phyloP scores from a whole-genome alignment of 2,888 invertebrate species.

The Xanthostigma xanthostigma region DNA sequence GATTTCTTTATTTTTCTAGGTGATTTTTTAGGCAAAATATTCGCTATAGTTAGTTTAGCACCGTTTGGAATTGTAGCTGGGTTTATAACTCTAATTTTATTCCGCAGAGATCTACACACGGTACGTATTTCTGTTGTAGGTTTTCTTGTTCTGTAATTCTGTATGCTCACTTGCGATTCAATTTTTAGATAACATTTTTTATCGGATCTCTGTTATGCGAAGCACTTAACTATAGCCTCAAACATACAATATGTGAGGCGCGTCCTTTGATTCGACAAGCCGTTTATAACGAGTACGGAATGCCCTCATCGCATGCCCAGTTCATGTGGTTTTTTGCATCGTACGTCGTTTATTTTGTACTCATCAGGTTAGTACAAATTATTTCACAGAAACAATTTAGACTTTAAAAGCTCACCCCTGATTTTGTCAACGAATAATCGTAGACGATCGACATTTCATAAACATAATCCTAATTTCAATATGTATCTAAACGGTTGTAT shows the following conservation, averaged over 20 bases:
- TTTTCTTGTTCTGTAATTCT: not conserved
- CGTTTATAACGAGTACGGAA: conserved; percentile 64
- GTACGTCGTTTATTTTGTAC: conserved; percentile 71
- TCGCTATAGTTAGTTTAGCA: conserved; percentile 67
- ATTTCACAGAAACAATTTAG: too few relatives aligned
- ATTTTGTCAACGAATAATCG: too few relatives aligned
- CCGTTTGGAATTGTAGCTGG: conserved; percentile 74
- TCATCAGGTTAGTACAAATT: conserved; percentile 51
- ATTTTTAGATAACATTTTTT: conserved; percentile 70
- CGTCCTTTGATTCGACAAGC: conserved; percentile 56
- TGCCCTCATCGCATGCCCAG: conserved; percentile 87
- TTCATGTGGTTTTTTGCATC: conserved; percentile 83
- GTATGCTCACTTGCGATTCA: conserved; percentile 1
- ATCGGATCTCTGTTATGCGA: conserved; percentile 66
- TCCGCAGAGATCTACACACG: conserved; percentile 82
- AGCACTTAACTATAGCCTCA: conserved; percentile 59
- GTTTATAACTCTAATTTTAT: conserved; percentile 69
- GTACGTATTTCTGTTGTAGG: conserved; percentile 30
- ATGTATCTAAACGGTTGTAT: too few relatives aligned
- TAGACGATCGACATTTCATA: too few relatives aligned
- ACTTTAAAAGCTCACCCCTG: too few relatives aligned
- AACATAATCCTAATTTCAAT: too few relatives aligned
- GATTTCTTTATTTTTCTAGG: conserved; percentile 41
- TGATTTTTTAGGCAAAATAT: conserved; percentile 64
- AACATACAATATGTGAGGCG: conserved; percentile 66